These are phyloP conservation scores for Leptinotarsa texana DNA, from an alignment of 1,140 invertebrate species.

Conservation along the genomic window DNA sequence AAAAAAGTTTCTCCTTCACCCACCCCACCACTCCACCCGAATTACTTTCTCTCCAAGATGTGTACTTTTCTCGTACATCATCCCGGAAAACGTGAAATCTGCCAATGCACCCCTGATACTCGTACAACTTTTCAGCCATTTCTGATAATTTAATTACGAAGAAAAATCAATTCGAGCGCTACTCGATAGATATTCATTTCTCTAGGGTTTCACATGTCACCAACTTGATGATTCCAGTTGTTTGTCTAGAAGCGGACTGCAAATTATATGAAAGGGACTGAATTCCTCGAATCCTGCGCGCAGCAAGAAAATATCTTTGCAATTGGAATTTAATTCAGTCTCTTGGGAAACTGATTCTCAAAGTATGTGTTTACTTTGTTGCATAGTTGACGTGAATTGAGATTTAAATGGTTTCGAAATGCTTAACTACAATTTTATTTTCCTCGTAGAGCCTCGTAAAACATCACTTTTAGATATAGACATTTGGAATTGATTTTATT, in stretches of 20 bases:
- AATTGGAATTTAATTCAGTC: slow-evolving; percentile 3
- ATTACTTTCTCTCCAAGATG: slow-evolving; percentile 63
- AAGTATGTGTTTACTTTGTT: background rate
- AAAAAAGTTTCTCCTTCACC: slow-evolving; percentile 42
- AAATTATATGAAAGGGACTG: background rate
- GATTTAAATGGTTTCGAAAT: too few species aligned
- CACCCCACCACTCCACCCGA: slow-evolving; percentile 56
- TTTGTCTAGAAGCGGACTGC: slow-evolving; percentile 6
- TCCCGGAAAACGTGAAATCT: slow-evolving; percentile 70
- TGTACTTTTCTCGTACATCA: slow-evolving; percentile 64
- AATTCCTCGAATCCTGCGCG: background rate
- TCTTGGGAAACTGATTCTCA: background rate
- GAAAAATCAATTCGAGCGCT: background rate
- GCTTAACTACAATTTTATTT: too few species aligned
- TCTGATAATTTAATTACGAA: background rate
- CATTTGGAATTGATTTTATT: too few species aligned
- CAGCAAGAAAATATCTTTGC: background rate
- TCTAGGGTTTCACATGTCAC: background rate
- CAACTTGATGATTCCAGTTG: slow-evolving; percentile 3
- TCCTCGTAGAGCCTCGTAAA: too few species aligned
- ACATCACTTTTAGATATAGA: too few species aligned
- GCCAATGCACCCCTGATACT: slow-evolving; percentile 76
- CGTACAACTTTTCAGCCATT: slow-evolving; percentile 71
- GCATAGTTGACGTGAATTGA: too few species aligned
- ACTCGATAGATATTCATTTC: background rate